These are phyloP conservation scores for Rhysida immarginata DNA, from an alignment of 1,140 invertebrate species.

Conservation along the genomic window DNA sequence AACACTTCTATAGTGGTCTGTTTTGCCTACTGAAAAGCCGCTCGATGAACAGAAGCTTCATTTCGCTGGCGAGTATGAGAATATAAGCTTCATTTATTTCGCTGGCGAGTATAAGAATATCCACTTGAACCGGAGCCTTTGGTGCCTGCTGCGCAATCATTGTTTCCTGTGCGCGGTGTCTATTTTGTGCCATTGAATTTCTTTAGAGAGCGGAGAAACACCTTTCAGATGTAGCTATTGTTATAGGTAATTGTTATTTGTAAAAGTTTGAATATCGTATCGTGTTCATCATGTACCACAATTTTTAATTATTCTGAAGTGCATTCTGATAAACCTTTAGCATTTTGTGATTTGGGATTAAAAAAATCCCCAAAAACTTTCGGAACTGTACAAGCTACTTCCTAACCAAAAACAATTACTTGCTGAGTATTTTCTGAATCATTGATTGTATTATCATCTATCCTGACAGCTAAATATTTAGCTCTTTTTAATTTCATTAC, in stretches of 20 bases:
- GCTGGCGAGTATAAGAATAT: no score
- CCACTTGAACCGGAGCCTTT: no score
- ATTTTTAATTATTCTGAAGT: neutral
- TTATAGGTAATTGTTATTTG: constrained; percentile 4
- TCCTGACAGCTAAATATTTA: no score
- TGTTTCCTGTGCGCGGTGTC: no score
- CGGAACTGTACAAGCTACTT: neutral
- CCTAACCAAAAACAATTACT: neutral
- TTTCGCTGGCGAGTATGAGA: no score
- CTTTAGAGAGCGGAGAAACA: neutral
- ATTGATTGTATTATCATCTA: neutral
- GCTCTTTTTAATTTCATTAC: neutral
- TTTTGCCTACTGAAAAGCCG: no score
- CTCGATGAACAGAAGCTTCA: no score
- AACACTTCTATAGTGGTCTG: no score
- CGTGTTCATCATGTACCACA: neutral
- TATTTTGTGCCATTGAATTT: neutral
- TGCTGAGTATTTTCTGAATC: neutral
- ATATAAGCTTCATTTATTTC: no score
- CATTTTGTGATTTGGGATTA: neutral
- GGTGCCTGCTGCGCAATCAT: no score
- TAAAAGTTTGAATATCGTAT: neutral
- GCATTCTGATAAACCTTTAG: neutral
- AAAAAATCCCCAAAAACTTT: neutral
- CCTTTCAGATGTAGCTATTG: neutral